These are phyloP conservation scores for Scolopax rusticola DNA, from an alignment of 2,797 vertebrate species.

Conservation along the genomic window DNA sequence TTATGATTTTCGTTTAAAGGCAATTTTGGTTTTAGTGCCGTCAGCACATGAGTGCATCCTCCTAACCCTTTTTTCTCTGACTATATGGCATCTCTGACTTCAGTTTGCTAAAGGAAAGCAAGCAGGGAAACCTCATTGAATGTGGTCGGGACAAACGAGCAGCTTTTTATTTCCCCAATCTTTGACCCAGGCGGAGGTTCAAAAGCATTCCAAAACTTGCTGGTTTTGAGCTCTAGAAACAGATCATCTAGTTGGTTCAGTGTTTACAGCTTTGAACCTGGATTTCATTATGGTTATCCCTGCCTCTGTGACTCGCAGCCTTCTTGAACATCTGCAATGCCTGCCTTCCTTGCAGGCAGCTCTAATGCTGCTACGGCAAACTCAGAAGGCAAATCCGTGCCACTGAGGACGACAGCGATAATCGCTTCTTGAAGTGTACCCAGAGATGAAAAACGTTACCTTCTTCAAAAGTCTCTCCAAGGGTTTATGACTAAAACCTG, in stretches of 20 bases:
- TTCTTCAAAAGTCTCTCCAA: background rate
- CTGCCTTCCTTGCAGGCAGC: background rate
- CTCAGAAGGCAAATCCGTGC: background rate
- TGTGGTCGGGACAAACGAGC: background rate
- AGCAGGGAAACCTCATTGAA: background rate
- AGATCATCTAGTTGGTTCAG: background rate
- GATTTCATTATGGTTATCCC: background rate
- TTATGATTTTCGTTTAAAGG: background rate
- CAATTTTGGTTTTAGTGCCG: background rate
- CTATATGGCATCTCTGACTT: background rate
- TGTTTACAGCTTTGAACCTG: constrained; percentile 10
- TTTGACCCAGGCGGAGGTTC: background rate
- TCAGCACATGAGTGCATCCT: background rate
- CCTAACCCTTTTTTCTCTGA: background rate
- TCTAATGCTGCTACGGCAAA: rapidly evolving
- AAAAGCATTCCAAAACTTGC: constrained; percentile 8
- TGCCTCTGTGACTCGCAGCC: background rate
- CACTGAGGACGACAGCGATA: background rate
- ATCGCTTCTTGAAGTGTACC: background rate
- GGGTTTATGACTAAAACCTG: background rate
- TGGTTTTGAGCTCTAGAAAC: constrained; percentile 6
- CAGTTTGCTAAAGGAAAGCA: background rate
- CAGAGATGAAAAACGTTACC: rapidly evolving
- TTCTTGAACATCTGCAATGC: background rate
- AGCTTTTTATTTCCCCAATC: background rate